Conservation (phyloP, 2,888 invertebrate species). For the Eudasyphora cyanicolor region DNA sequence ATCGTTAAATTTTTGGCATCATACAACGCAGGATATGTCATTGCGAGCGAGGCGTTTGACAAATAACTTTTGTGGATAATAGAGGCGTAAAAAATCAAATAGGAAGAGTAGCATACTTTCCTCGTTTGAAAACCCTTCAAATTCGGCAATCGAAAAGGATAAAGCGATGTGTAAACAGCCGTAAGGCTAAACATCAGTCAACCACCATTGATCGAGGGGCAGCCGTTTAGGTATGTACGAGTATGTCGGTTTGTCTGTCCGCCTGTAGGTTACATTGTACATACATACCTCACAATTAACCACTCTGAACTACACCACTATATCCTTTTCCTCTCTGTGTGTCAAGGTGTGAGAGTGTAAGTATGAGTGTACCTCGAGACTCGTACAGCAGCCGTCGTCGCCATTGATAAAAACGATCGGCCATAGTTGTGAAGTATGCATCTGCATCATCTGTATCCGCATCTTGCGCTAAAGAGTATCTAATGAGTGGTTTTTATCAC, state of each 20-base stretch:
- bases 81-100: slow-evolving; percentile 65
- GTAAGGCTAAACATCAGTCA: slow-evolving; percentile 55
- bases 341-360: background rate
- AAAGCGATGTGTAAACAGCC: slow-evolving; percentile 57
- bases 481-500: background rate
- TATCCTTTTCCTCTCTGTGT: background rate
- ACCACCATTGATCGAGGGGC: slow-evolving; percentile 29
- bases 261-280: background rate
- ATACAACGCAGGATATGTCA: slow-evolving; percentile 23
- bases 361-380: background rate
- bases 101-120: slow-evolving; percentile 46
- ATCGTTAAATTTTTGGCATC: no score
- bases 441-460: slow-evolving; percentile 50
- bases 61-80: slow-evolving; percentile 41
- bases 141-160: slow-evolving; percentile 11
- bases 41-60: slow-evolving; percentile 27
- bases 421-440: slow-evolving; percentile 37
- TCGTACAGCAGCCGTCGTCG: slow-evolving; percentile 57
- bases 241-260: background rate
- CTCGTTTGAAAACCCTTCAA: slow-evolving; percentile 46
- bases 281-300: slow-evolving; percentile 32
- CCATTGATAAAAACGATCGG: slow-evolving; percentile 54
- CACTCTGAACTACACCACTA: background rate
- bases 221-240: slow-evolving; percentile 29
- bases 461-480: slow-evolving; percentile 1